Evolutionary conservation across 2,888 invertebrate species (phyloP).

Genomic region (Tolmerus cingulatus): DNA sequence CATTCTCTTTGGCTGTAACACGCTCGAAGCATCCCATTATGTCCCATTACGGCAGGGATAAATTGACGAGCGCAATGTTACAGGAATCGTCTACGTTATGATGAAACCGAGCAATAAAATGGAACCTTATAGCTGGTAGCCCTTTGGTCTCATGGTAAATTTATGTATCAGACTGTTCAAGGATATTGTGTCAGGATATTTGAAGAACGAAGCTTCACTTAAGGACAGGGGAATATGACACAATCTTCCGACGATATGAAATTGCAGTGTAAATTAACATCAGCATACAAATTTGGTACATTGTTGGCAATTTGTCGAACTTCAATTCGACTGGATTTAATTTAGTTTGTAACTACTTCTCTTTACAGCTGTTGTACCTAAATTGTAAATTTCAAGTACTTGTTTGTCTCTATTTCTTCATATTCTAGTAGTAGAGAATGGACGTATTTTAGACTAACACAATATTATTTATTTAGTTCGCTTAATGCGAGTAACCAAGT

Average conservation of each 20-base stretch:
- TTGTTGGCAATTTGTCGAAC: neutral
- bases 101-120: neutral
- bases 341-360: neutral
- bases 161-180: neutral
- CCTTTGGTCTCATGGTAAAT: neutral
- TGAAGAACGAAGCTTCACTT: neutral
- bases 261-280: neutral
- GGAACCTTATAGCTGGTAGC: neutral
- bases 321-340: neutral
- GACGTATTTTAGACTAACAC: no score
- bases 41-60: neutral
- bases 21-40: neutral
- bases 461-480: no score
- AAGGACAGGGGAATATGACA: neutral
- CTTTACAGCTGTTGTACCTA: no score
- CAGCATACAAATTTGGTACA: neutral
- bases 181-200: neutral
- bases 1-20: neutral
- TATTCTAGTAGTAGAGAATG: no score
- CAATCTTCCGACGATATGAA: neutral
- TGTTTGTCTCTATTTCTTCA: no score
- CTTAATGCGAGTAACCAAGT: no score
- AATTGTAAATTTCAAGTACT: no score
- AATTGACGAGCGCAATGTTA: neutral
- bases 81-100: neutral